Base-by-base conservation (phyloP, 2,888 invertebrate species). In the Clepsis dumicolana region DNA sequence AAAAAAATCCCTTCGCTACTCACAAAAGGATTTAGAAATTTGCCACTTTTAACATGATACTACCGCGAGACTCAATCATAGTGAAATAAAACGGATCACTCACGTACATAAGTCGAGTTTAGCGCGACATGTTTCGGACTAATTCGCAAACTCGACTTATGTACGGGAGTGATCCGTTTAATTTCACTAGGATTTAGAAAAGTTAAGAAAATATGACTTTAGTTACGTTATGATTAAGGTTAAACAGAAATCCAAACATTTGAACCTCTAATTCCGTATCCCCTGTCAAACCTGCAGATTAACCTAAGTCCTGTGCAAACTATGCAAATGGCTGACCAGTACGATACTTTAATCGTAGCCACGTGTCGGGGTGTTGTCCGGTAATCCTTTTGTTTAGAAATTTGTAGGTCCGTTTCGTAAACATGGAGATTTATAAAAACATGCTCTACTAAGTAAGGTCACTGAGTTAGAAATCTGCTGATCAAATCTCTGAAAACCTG, bases 301-400 rank as follows among this genome's bases (percentile, higher is more conserved):
- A 69, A 25, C 21, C 18, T 65, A 72, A 74, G 71, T 71, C 74
- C 70, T 75, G 73, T 69, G 65, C 71, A 76, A 76, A 77, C 72
- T 72, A 73, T 70, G 71, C 75, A 72, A 80, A 70, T 63, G 77
- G 77, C 77, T 84, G 88, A 80, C 88, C 89, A 84, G 76, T 81
- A 75, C 84, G 83, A 89, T 88, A 84, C 84, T 81, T 80, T 88
- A 89, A 90, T 83, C 88, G 75, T 76, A 72, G 64, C 72, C 77
- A 77, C 79, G 76, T 75, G 67, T 50, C 54, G 50, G 32, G 32
- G n/a, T n/a, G n/a, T 18, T 8, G 44, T 14, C 53, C 10, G 7
- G n/a, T 67, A 63, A 67, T 38, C 62, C 62, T 41, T 18, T 59
- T 56, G 61, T 62, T 57, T 56, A 38, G 38, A 56, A 52, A 48